Evolutionary conservation across 1,140 invertebrate species (phyloP), one percentile per base, ranked within the genome.

Genomic region (Penaeus japonicus): DNA sequence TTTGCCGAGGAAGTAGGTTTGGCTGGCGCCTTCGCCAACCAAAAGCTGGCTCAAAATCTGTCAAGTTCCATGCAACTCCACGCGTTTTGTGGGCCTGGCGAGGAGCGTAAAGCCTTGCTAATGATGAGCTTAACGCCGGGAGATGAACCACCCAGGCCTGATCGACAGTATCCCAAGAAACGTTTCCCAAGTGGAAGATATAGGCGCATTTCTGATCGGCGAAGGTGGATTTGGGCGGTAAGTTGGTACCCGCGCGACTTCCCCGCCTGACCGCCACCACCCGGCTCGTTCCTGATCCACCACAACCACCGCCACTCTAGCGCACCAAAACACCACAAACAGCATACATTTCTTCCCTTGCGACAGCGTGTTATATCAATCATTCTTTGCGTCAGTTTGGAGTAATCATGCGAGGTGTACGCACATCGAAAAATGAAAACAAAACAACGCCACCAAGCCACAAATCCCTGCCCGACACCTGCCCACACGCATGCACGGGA

Each of bases 211-310:
- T 27, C 54, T 62, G 57, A 62, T 84, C 47, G 47, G 47, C 47
- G 47, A 15, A 47, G 47, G 47, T 47, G 54, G 57, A 32, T 62
- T 59, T 35, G 35, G 57, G 54, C 81, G 81, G 81, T 84, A 84
- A 84, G 81, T 84, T 84, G 81, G 81, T 84, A 84, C 81, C 81
- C 81, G 55, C 55, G 22, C 70, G 27, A 59, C 81, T 59, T 84
- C 81, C 81, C 81, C 81, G 81, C n/a, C 81, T 84, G 81, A 84
- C 81, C 81, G 59, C 81, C 81, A 70, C 81, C 81, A 73, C 81
- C 81, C 81, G 81, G 81, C 81, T 84, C 81, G 81, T 24, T 62
- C 81, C 59, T 84, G 57, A 57, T 10, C 57, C 81, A n/a, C 55
- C 81, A 70, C 57, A 57, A 47, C 81, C 59, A 47, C 59, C 81